These are phyloP conservation scores for Sepiola atlantica DNA, from an alignment of 2,888 invertebrate species.

Conservation along the genomic window DNA sequence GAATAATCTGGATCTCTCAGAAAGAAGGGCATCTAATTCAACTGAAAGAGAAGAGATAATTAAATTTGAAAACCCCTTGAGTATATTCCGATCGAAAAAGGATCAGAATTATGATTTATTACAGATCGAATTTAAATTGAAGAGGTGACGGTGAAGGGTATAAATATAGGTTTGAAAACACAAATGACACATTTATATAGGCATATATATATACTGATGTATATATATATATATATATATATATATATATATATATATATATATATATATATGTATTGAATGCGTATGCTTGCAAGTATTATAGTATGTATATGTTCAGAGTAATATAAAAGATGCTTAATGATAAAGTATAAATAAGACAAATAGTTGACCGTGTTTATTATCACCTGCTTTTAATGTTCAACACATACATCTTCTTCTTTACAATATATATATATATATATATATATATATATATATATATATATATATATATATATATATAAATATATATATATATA, in stretches of 20 bases:
- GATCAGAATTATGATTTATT: neutral
- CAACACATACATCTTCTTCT: too few relatives aligned
- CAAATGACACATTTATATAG: neutral
- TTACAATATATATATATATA: too few relatives aligned
- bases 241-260: neutral
- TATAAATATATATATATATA: too few relatives aligned
- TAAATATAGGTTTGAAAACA: neutral
- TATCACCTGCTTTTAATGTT: too few relatives aligned
- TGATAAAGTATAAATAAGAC: too few relatives aligned
- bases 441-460: too few relatives aligned
- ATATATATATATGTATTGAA: too few relatives aligned
- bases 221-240: neutral
- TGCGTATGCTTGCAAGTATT: too few relatives aligned
- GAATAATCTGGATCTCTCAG: neutral
- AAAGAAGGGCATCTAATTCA: neutral
- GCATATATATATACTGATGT: neutral
- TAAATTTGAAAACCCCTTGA: neutral
- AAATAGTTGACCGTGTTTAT: too few relatives aligned
- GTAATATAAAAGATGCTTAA: too few relatives aligned
- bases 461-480: too few relatives aligned
- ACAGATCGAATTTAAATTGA: neutral
- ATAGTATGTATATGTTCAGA: too few relatives aligned
- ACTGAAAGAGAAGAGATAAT: neutral
- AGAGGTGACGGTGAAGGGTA: neutral
- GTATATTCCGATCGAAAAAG: neutral